Base-by-base conservation (phyloP, 2,888 invertebrate species). In the Xanthia icteritia region DNA sequence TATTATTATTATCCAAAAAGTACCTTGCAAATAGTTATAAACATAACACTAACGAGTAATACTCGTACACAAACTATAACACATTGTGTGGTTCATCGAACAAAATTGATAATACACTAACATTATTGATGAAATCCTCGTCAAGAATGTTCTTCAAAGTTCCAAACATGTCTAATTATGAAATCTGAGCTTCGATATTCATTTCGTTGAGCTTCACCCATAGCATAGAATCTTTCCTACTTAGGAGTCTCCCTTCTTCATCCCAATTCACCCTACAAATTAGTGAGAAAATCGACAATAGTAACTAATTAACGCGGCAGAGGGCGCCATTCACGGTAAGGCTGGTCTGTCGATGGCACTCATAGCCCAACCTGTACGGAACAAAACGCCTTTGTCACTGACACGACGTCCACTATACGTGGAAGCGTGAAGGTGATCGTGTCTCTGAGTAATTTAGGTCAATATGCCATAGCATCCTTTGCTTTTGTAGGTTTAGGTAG, bases 301-400 rank as follows among this genome's bases (percentile, higher is more conserved):
- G 63, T 77, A 69, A 79, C 76, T 87, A 76, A 77, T 79, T 79
- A 85, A 60, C 76, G 36, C 42, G 11, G 31, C 36, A 58, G 51
- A 75, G 23, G 58, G 45, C 8, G 48, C 72, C 15, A 72, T 61
- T 13, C 36, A 23, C 13, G 60, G 31, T 45, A 79, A 83, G 81
- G 72, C 74, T 85, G 83, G 85, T 82, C 89, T 85, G 82, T 90
- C 85, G 83, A 90, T 90, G 87, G 68, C 86, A 76, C 88, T 89
- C 83, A 64, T 70, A 61, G 48, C 79, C 69, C 81, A 65, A 74
- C 77, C 64, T 71, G 61, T 36, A 51, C n/a, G 61, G 61, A 74
- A 85, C 73, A 74, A 85, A 83, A 68, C 77, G 71, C 71, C 73
- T 83, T 83, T 83, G 77, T 83, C 63, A 71, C 9, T 27, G 51